Evolutionary conservation across 2,888 invertebrate species (phyloP).

Genomic region (Pseudococcus jackbeardsleyi): DNA sequence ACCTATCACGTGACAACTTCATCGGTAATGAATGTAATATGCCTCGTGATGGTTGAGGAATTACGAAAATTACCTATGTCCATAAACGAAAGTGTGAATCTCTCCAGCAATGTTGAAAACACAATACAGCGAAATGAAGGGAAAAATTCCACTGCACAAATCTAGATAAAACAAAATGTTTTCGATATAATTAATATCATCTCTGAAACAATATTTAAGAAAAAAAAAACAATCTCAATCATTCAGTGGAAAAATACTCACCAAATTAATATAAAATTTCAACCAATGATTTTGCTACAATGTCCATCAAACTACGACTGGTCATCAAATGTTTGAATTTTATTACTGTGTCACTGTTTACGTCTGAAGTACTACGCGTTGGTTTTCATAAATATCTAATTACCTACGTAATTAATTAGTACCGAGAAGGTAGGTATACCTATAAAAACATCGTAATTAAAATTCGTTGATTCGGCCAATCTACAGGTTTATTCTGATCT

Average conservation of each 20-base stretch:
- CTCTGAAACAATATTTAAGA: neutral
- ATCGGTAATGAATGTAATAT: slow-evolving; percentile 68
- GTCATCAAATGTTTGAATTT: neutral
- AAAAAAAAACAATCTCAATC: neutral
- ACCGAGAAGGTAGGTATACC: too few relatives aligned
- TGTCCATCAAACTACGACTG: neutral
- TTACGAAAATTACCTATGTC: slow-evolving; percentile 73
- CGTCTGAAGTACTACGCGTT: neutral
- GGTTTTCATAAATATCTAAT: neutral
- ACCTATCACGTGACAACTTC: slow-evolving; percentile 35
- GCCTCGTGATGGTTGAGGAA: slow-evolving; percentile 75
- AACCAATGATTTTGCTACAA: too few relatives aligned
- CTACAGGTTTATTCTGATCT: too few relatives aligned
- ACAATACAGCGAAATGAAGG: neutral
- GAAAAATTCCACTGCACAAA: too few relatives aligned
- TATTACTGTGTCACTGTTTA: neutral
- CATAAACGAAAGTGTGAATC: slow-evolving; percentile 76
- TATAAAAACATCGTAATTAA: too few relatives aligned
- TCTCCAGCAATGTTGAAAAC: slow-evolving; percentile 74
- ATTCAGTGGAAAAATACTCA: neutral
- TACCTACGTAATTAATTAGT: neutral
- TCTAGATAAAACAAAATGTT: too few relatives aligned
- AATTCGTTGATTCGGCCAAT: too few relatives aligned
- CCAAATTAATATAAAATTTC: neutral
- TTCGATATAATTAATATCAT: too few relatives aligned